phyloP scores from a whole-genome alignment of 2,888 invertebrate species.

The Heliconius aoede region DNA sequence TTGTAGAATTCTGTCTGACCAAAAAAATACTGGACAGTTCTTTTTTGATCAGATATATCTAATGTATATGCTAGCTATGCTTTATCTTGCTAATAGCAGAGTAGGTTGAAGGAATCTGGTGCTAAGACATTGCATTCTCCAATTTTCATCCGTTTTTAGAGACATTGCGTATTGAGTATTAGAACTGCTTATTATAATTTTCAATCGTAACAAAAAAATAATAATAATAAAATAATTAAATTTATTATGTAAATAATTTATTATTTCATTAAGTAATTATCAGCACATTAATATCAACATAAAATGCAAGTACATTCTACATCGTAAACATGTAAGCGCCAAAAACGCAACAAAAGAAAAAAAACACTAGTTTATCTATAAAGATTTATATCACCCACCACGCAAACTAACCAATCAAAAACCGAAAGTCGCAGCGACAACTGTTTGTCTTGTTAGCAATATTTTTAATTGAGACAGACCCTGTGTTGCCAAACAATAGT shows the following conservation, averaged over 20 bases:
- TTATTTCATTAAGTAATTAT: background rate
- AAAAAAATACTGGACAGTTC: no score
- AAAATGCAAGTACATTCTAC: no score
- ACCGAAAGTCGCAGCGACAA: conserved; percentile 70
- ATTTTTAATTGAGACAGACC: conserved; percentile 81
- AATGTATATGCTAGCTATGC: background rate
- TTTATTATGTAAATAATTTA: background rate
- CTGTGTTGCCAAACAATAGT: conserved; percentile 75
- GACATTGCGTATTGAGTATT: no score
- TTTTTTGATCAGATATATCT: no score
- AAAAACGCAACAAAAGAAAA: conserved; percentile 45
- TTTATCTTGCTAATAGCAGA: background rate
- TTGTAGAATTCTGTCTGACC: no score
- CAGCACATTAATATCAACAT: no score
- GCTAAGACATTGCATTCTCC: background rate
- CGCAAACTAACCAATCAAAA: conserved; percentile 76
- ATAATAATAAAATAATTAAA: background rate
- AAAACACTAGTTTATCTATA: conserved; percentile 54
- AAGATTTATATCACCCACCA: conserved; percentile 71
- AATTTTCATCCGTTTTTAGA: background rate
- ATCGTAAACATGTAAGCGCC: background rate
- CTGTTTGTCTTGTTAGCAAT: conserved; percentile 80
- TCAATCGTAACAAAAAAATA: background rate
- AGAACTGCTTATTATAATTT: no score
- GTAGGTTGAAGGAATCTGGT: background rate